Conservation (phyloP, 2,113 vertebrate species). For the Collichthys lucidus region DNA sequence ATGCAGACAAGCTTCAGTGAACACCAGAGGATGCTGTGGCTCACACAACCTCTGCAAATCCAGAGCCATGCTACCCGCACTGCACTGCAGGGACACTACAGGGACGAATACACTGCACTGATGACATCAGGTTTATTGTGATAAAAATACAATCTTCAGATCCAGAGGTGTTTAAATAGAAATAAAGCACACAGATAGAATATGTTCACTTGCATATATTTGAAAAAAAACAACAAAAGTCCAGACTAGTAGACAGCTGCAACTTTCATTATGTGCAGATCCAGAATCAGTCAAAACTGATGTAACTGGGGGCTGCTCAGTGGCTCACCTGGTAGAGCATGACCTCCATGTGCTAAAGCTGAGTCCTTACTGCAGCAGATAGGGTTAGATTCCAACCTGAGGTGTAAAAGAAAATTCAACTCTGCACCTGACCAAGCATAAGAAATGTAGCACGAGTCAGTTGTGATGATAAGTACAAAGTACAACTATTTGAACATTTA, state of each 20-base stretch:
- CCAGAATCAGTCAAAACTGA: background rate
- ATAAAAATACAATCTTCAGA: background rate
- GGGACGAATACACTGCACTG: background rate
- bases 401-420: too few species aligned
- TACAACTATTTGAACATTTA: too few species aligned
- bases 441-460: background rate
- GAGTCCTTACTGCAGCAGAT: too few species aligned
- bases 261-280: background rate
- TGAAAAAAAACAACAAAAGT: background rate
- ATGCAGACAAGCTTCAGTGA: background rate
- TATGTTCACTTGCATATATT: background rate
- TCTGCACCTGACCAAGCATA: too few species aligned
- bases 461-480: too few species aligned
- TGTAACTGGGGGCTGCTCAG: too few species aligned
- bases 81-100: background rate
- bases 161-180: background rate
- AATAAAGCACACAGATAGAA: too few species aligned
- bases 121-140: background rate
- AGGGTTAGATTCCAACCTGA: too few species aligned
- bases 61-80: background rate
- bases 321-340: too few species aligned
- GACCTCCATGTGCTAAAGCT: too few species aligned
- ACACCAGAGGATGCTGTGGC: constrained; percentile 71
- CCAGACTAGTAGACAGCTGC: background rate
- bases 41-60: constrained; percentile 9